A percentile compares a stretch with the other conserved stretches of the same genome.
phyloP scores from a whole-genome alignment of 2,113 vertebrate genomes.

The Crotophaga sulcirostris region DNA sequence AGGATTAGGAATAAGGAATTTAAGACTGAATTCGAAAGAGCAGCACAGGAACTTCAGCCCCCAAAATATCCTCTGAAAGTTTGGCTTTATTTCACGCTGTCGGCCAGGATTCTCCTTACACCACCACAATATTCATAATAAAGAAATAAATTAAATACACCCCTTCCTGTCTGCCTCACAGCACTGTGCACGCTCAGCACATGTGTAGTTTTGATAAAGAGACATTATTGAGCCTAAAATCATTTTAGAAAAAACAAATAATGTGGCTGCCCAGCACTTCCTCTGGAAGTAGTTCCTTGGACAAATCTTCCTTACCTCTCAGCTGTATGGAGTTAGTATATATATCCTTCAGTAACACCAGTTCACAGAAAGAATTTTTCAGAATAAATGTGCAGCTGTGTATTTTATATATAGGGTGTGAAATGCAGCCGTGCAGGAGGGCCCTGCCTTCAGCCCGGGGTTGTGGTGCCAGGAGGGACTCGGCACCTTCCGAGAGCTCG shows the following conservation, averaged over 20 bases:
- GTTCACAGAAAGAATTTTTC: not conserved
- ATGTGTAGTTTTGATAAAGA: constrained; percentile 52
- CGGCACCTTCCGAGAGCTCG: not conserved
- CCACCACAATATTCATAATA: constrained; percentile 16
- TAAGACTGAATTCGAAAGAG: not conserved
- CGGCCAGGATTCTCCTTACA: constrained; percentile 2
- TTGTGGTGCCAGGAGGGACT: not conserved
- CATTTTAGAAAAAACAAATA: constrained; percentile 62
- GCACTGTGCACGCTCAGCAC: constrained; percentile 36
- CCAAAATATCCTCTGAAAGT: not conserved
- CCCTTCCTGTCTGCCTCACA: constrained; percentile 31
- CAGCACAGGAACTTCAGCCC: constrained; percentile 15
- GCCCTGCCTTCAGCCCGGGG: not conserved
- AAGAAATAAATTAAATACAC: constrained; percentile 54
- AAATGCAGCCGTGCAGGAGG: not conserved
- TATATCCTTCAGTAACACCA: not conserved
- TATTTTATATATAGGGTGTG: constrained; percentile 13
- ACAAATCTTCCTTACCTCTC: constrained; percentile 22
- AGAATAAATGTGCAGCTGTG: not conserved
- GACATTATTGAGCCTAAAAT: constrained; percentile 44
- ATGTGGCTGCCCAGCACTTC: constrained; percentile 52
- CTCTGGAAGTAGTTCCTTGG: constrained; percentile 51
- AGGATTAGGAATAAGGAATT: constrained; percentile 11
- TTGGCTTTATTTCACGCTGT: constrained; percentile 17
- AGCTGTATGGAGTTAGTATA: not conserved